phyloP scores from a whole-genome alignment of 2,113 vertebrate species.

The Lepidothrix coronata region DNA sequence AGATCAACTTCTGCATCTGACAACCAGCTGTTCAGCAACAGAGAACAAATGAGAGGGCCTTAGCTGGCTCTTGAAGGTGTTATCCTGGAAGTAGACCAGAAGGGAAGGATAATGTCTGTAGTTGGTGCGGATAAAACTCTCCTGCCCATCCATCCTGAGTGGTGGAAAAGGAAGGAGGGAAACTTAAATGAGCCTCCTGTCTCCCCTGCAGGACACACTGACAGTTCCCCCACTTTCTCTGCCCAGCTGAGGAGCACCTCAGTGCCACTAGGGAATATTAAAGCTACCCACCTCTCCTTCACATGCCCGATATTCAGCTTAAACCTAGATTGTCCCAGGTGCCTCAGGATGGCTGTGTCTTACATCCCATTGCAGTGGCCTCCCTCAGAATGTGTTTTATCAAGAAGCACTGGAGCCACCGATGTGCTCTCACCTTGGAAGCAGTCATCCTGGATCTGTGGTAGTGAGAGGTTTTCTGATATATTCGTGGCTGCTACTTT shows the following conservation, averaged over 20 bases:
- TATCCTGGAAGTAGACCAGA: not conserved
- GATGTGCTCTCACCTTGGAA: not conserved
- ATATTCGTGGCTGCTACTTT: not conserved
- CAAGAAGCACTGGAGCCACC: not conserved
- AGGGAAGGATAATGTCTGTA: not conserved
- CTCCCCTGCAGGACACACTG: too few species aligned
- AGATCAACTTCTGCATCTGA: not conserved
- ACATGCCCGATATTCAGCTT: not conserved
- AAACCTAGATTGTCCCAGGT: not conserved
- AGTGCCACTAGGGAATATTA: not conserved
- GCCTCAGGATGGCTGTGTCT: not conserved
- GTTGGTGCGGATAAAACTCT: not conserved
- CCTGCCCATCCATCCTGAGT: not conserved
- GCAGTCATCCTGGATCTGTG: not conserved
- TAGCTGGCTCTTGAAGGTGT: not conserved
- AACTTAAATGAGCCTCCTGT: not conserved
- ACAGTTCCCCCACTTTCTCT: not conserved
- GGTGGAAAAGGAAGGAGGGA: not conserved
- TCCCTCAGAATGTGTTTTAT: not conserved
- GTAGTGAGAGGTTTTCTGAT: not conserved
- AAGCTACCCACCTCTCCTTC: not conserved
- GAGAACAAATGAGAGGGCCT: not conserved
- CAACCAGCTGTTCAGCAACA: not conserved
- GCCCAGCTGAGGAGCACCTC: not conserved
- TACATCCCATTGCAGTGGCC: not conserved